Base-by-base conservation (phyloP, 2,797 vertebrate species). In the Danio tinwini region DNA sequence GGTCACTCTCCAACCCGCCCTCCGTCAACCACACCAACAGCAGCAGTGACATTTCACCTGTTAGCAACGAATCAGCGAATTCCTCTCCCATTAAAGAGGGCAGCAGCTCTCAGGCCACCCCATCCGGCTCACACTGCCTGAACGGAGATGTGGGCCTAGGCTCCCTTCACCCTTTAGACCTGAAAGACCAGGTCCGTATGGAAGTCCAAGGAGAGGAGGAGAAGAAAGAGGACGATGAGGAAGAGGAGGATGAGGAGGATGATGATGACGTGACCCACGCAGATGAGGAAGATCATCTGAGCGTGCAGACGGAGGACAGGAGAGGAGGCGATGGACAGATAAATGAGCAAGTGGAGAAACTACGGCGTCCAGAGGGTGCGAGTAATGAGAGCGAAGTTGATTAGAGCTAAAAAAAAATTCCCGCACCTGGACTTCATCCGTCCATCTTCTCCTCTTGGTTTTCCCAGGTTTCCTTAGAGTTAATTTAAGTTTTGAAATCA, bases 31-130 rank as follows among this genome's bases (percentile, higher is more conserved):
- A 97, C 88, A 95, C 95, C 87, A 93, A 92, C 89, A 99, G 97
- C 95, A 99, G 97, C 93, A 99, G 97, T 0, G 98, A 99, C 93
- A 99, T 99, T 92, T 98, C 97, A 0, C 97, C 98, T 0, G 96
- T 98, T 87, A 99, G 97, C 90, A 96, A 96, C 0, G 98, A 98
- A 90, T 99, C 97, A 0, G 81, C 90, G 53, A 90, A 91, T 12
- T 95, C 96, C 0, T 99, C 98, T 0, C 98, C 97, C 0, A 69
- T 94, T 82, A 98, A 96, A 90, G 97, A 99, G 72, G 93, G 87
- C 87, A 95, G 95, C 88, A 94, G 93, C 80, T 93, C 95, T 0
- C 96, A 96, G 89, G 95, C 94, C 59, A 85, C 89, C 0, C 93
- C 93, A 0, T 91, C 91, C 19, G 86, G 92, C 67, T 93, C 94